phyloP scores from a whole-genome alignment of 2,797 vertebrate species.

The Calcarius lapponicus region DNA sequence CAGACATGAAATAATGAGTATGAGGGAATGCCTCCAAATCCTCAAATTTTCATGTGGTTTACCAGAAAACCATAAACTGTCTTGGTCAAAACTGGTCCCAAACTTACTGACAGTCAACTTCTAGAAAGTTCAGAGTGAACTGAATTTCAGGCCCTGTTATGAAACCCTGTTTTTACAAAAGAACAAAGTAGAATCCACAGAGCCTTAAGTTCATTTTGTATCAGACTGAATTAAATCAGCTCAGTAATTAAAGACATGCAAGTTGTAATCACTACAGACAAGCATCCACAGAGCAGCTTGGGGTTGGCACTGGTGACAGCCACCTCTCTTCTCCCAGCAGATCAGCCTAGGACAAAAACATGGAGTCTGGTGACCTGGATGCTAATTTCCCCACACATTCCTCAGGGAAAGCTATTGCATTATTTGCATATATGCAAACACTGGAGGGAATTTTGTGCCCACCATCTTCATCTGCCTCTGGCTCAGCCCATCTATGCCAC shows the following conservation, averaged over 20 bases:
- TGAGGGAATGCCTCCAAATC: not conserved
- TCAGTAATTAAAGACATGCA: slow-evolving; percentile 30
- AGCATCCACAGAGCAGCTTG: not conserved
- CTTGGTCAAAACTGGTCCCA: not conserved
- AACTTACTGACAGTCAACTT: not conserved
- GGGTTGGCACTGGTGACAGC: not conserved
- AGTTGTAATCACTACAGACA: slow-evolving; percentile 38
- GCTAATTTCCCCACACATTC: slow-evolving; percentile 8
- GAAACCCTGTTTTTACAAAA: not conserved
- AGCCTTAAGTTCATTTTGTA: slow-evolving; percentile 8
- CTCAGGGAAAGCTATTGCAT: not conserved
- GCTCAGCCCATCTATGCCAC: not conserved
- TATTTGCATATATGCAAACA: slow-evolving; percentile 12
- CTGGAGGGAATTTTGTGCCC: not conserved
- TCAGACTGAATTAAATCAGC: slow-evolving; percentile 32
- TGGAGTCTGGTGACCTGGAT: slow-evolving; percentile 24
- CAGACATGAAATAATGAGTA: not conserved
- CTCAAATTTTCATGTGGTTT: not conserved
- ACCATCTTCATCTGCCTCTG: not conserved
- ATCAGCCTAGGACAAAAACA: not conserved
- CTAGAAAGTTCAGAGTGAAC: not conserved
- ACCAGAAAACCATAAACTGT: not conserved
- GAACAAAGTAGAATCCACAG: not conserved
- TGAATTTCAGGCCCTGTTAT: not conserved
- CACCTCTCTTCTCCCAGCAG: not conserved